These are phyloP conservation scores for Onthophagus taurus DNA, from an alignment of 1,140 invertebrate genomes.

Conservation along the genomic window DNA sequence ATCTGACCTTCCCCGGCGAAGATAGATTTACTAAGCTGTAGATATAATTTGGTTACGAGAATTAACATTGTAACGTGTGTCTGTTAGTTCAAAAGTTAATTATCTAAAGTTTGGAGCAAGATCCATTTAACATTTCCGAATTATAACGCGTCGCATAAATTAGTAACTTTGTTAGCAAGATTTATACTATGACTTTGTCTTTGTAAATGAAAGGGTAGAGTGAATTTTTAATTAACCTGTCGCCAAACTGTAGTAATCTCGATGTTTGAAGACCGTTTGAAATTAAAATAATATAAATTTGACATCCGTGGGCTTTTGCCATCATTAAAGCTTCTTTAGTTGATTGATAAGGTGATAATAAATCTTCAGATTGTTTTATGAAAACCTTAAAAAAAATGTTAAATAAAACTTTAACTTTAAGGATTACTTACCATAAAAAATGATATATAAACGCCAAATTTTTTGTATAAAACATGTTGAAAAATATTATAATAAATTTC, in stretches of 20 bases:
- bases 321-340: conserved; percentile 45
- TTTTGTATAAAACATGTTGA: conserved; percentile 37
- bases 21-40: too few species aligned
- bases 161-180: neutral
- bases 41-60: too few species aligned
- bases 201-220: neutral
- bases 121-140: neutral
- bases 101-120: too few species aligned
- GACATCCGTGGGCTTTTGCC: conserved; percentile 54
- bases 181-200: conserved; percentile 11
- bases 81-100: too few species aligned
- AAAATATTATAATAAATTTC: conserved; percentile 43
- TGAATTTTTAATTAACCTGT: conserved; percentile 41
- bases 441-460: conserved; percentile 35
- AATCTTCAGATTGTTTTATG: conserved; percentile 54
- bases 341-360: conserved; percentile 47
- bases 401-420: conserved; percentile 15
- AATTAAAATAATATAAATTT: conserved; percentile 61
- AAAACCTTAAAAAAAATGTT: conserved; percentile 40
- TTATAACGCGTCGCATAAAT: conserved; percentile 1
- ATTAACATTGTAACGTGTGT: too few species aligned
- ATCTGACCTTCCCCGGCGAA: too few species aligned
- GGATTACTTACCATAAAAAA: conserved; percentile 42
- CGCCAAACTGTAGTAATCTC: conserved; percentile 55
- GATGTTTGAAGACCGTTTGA: conserved; percentile 57